phyloP scores from a whole-genome alignment of 2,888 invertebrate species.

The Nezara viridula region DNA sequence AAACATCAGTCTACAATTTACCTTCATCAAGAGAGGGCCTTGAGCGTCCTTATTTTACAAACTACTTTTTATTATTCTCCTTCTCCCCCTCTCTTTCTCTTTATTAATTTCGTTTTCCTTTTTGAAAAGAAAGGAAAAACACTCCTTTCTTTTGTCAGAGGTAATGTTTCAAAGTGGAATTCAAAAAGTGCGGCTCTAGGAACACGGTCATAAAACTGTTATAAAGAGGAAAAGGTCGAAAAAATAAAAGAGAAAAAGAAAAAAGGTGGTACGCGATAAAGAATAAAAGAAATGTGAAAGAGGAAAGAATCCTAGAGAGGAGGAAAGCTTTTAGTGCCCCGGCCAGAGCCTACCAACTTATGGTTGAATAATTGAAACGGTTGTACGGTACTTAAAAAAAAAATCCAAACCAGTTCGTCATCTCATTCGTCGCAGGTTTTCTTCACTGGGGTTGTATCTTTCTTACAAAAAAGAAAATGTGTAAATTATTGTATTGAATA shows the following conservation, averaged over 20 bases:
- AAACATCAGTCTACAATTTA: slow-evolving; percentile 46
- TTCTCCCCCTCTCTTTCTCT: not conserved
- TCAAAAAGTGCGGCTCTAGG: slow-evolving; percentile 7
- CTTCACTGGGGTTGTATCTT: not conserved
- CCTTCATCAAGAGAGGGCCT: slow-evolving; percentile 36
- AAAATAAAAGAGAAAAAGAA: not conserved
- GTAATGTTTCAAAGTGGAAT: slow-evolving; percentile 47
- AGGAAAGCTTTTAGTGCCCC: slow-evolving; percentile 15
- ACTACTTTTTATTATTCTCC: not conserved
- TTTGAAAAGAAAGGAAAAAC: slow-evolving; percentile 31
- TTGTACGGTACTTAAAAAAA: not conserved
- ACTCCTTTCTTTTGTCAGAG: slow-evolving; percentile 17
- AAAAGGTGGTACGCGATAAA: not conserved
- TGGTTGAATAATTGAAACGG: slow-evolving; percentile 27
- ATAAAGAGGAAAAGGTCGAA: not conserved
- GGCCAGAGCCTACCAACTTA: not conserved
- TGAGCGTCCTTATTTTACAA: slow-evolving; percentile 26
- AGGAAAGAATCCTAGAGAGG: not conserved
- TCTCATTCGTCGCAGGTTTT: not conserved
- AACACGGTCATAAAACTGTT: not conserved
- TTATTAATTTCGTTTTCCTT: slow-evolving; percentile 28
- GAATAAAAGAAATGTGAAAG: slow-evolving; percentile 14
- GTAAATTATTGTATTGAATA: no score
- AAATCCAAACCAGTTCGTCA: not conserved
- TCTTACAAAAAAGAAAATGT: no score